Conservation (phyloP, 2,888 invertebrate genomes). For the Corythucha ciliata region DNA sequence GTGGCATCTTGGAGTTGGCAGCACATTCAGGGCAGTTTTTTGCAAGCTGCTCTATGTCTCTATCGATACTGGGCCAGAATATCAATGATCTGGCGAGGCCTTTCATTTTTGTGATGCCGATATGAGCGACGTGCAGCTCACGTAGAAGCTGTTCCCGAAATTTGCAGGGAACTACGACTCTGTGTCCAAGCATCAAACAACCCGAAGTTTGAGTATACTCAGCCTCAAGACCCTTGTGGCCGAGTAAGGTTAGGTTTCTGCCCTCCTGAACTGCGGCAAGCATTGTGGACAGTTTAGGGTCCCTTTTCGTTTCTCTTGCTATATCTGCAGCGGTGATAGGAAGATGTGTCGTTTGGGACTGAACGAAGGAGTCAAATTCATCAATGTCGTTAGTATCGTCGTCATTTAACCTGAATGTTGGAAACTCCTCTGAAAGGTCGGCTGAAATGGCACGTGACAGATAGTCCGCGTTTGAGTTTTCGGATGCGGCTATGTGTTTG, state of each 20-base stretch:
- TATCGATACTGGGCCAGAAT: conserved; percentile 35
- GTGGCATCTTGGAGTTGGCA: conserved; percentile 14
- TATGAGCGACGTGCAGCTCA: conserved; percentile 16
- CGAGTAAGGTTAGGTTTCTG: not conserved
- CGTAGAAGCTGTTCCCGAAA: conserved; percentile 4
- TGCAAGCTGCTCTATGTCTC: conserved; percentile 32
- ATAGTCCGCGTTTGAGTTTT: conserved; percentile 14
- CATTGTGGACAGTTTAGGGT: conserved; percentile 9
- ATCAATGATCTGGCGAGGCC: conserved; percentile 35
- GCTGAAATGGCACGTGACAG: not conserved
- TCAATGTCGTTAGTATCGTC: not conserved
- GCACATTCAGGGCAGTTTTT: conserved; percentile 25
- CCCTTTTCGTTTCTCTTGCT: conserved; percentile 12
- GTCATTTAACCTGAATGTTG: not conserved
- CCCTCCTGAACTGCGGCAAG: conserved; percentile 7
- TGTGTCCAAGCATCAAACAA: conserved; percentile 11
- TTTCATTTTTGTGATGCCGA: too few species aligned
- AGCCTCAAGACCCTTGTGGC: conserved; percentile 11
- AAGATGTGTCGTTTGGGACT: conserved; percentile 7
- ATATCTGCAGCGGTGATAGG: conserved; percentile 17
- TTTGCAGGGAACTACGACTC: conserved; percentile 14
- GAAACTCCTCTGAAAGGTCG: not conserved
- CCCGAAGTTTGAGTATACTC: conserved; percentile 2
- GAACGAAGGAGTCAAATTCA: conserved; percentile 13
- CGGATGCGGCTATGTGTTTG: conserved; percentile 11